Base-by-base conservation (phyloP, 2,797 vertebrate genomes). In the Rhinichthys osculus region DNA sequence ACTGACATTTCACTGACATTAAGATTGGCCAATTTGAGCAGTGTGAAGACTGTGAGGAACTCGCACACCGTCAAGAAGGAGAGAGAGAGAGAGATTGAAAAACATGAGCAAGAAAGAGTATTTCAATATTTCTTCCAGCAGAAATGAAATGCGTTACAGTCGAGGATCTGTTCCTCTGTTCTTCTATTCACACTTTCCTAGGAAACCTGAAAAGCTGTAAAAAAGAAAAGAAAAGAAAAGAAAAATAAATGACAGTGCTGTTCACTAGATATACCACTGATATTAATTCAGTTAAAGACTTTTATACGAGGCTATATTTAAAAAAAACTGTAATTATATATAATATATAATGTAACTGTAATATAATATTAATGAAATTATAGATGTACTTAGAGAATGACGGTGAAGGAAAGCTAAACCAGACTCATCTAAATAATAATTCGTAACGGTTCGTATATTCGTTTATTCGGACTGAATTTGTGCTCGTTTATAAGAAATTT, bases 1-100 rank as follows among this genome's bases (percentile, higher is more conserved):
- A 95, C 93, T 96, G 95, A 96, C 95, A 96, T 96, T 96, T 95
- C 92, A 91, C 94, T 96, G 95, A 95, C 95, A 95, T 95, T 95
- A 95, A 96, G 94, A 95, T 95, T 96, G 95, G 94, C 93, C 95
- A 95, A 95, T 95, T 96, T 95, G 92, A 95, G 94, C 93, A 91
- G 92, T 92, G 91, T 92, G 90, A 92, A 87, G 77, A 91, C 92
- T 92, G 91, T 89, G 90, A 94, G 73, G 88, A 90, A 92, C 92
- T 93, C 91, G 91, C 92, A 90, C 90, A 84, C 62, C 82, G 76
- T 80, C 84, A 89, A 89, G 92, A 83, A 77, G 92, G 87, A 93
- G 94, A 93, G 64, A 3, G n/a, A 42, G 47, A 69, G 38, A 76
- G 79, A 89, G 92, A 92, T 90, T 91, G 87, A 87, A 87, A 87